Percentiles rank a stretch among this genome's conserved stretches.
phyloP scores from a whole-genome alignment of 2,888 invertebrate genomes.

The Diadromus collaris region DNA sequence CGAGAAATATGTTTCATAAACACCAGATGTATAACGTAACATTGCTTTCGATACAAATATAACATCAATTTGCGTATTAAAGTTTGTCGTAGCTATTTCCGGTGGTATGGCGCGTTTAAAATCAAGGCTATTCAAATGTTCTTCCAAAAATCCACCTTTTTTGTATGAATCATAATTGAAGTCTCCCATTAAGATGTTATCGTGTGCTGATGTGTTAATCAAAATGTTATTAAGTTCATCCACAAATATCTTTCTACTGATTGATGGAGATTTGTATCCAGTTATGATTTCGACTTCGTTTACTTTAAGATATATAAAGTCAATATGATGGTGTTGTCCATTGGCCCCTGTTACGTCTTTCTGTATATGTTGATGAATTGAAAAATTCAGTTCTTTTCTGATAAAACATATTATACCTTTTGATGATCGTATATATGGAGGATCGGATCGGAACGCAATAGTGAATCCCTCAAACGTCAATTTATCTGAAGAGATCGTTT shows the following conservation, averaged over 20 bases:
- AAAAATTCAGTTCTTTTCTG: slow-evolving; percentile 10
- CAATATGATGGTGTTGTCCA: slow-evolving; percentile 42
- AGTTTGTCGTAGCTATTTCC: slow-evolving; percentile 44
- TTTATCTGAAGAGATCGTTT: slow-evolving; percentile 26
- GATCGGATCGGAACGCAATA: slow-evolving; percentile 36
- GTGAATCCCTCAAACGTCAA: slow-evolving; percentile 17
- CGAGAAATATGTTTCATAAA: slow-evolving; percentile 49
- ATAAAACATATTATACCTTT: slow-evolving; percentile 39
- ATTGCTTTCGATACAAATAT: slow-evolving; percentile 48
- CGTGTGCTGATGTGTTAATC: neutral
- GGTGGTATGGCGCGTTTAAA: slow-evolving; percentile 45
- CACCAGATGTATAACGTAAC: slow-evolving; percentile 28
- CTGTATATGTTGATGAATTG: slow-evolving; percentile 25
- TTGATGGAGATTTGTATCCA: slow-evolving; percentile 48
- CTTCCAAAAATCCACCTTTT: slow-evolving; percentile 38
- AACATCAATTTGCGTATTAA: slow-evolving; percentile 52
- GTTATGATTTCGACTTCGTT: slow-evolving; percentile 40
- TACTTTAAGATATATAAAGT: slow-evolving; percentile 36
- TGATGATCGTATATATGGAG: slow-evolving; percentile 17
- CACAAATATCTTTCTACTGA: slow-evolving; percentile 25
- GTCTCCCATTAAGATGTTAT: slow-evolving; percentile 33
- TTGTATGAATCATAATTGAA: slow-evolving; percentile 42
- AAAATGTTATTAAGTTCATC: slow-evolving; percentile 27
- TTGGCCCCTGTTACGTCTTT: slow-evolving; percentile 22
- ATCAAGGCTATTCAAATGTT: slow-evolving; percentile 27